These are phyloP conservation scores for Epirrhoe alternata DNA, from an alignment of 2,888 invertebrate genomes.

Conservation along the genomic window DNA sequence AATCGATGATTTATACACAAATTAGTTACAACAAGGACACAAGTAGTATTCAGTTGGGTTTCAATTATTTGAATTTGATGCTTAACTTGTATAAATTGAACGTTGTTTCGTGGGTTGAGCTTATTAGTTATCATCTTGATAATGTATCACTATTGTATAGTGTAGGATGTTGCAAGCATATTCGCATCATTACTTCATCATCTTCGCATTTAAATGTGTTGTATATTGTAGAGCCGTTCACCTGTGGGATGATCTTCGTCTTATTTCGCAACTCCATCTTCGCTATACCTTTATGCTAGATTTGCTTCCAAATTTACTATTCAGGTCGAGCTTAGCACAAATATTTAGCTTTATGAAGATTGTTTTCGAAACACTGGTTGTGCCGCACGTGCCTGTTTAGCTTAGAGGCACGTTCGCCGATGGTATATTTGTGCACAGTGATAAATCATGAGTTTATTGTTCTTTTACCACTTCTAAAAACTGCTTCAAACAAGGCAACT, in stretches of 20 bases:
- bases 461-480: conserved; percentile 40
- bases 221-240: conserved; percentile 32
- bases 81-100: background rate
- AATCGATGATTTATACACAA: conserved; percentile 1
- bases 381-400: conserved; percentile 79
- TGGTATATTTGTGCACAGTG: conserved; percentile 51
- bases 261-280: conserved; percentile 13
- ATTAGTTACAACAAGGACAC: background rate
- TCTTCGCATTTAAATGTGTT: conserved; percentile 11
- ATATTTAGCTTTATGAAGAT: conserved; percentile 65
- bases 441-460: conserved; percentile 55
- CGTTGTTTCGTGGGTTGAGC: conserved; percentile 34
- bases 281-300: conserved; percentile 7
- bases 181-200: conserved; percentile 28
- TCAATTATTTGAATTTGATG: background rate
- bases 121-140: conserved; percentile 35
- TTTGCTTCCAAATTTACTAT: conserved; percentile 33
- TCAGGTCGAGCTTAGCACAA: conserved; percentile 49
- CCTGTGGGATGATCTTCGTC: conserved; percentile 43
- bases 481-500: conserved; percentile 33
- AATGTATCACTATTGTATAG: conserved; percentile 41
- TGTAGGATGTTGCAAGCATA: conserved; percentile 39
- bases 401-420: conserved; percentile 64
- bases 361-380: conserved; percentile 77
- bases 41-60: background rate